Conservation (phyloP, 2,113 vertebrate species). For the Poecile atricapillus region DNA sequence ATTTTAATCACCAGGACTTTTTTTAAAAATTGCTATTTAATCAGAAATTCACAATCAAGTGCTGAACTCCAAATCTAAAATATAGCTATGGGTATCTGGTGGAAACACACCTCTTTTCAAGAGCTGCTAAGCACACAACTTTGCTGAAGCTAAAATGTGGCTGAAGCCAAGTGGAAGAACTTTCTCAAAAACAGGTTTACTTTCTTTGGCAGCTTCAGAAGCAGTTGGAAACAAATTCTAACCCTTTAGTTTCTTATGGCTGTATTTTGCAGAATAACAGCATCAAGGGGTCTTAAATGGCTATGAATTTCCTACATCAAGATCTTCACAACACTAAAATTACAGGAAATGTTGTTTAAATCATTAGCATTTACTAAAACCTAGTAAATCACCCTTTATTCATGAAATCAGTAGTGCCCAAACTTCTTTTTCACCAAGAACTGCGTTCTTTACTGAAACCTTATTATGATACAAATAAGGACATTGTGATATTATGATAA, state of each 20-base stretch:
- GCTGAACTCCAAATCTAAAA: neutral
- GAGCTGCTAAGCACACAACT: neutral
- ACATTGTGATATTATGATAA: neutral
- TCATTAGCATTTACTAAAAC: neutral
- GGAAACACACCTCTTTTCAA: neutral
- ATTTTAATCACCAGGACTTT: neutral
- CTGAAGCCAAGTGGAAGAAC: neutral
- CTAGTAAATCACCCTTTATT: neutral
- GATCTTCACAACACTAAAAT: neutral
- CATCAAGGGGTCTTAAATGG: neutral
- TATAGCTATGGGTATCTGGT: neutral
- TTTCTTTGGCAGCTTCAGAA: neutral
- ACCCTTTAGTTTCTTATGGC: neutral
- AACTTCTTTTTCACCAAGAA: neutral
- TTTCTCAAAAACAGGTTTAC: neutral
- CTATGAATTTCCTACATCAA: neutral
- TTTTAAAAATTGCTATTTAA: neutral
- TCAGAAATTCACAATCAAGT: neutral
- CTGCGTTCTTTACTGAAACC: neutral
- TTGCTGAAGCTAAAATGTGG: neutral
- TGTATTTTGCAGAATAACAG: neutral
- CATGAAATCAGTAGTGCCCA: neutral
- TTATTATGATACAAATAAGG: neutral
- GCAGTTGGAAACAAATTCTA: neutral
- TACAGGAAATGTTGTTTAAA: neutral